Base-by-base conservation (phyloP, 1,140 invertebrate species). In the Papilio polyxenes region DNA sequence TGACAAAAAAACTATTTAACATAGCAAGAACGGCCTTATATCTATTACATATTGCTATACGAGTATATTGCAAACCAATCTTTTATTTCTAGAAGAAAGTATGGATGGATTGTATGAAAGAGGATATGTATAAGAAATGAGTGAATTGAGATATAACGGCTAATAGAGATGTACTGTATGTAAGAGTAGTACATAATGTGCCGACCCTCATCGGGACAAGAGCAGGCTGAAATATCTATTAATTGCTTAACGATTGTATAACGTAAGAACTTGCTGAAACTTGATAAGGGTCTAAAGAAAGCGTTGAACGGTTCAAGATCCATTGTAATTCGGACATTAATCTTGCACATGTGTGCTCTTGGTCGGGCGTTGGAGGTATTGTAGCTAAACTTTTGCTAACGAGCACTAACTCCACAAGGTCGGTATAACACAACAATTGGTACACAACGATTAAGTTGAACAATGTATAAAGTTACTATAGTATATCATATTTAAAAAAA, bases 241-340 rank as follows among this genome's bases (percentile, higher is more conserved):
- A 59, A 53, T 53, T 44, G 7, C 40, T 6, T 65, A 37, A 11
- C 6, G 20, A 31, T 37, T 72, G 11, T 17, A 37, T 5, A 37
- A 37, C 40, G 31, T 40, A 65, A 69, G 65, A 37, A 72, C 23
- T 37, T 13, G 31, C 6, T 72, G 23, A 72, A 72, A 72, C 65
- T 72, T 72, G 13, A 65, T 23, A 65, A 1, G 11, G 31, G 65
- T 72, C 65, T 72, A 7, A 40, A 40, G 65, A 72, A 72, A 72
- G 15, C 4, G 10, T 69, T 37, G 65, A 37, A 72, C 37, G 11
- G 31, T 37, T 37, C 65, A 15, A 15, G 5, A 72, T 72, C 31
- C 65, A 17, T 72, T 72, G n/a, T 72, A 15, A 72, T 37, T 40
- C 65, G 65, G 23, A 72, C 65, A 72, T 72, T 31, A 72, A 72